A percentile compares a stretch with the other conserved stretches of the same genome.
Evolutionary conservation across 2,113 vertebrate species (phyloP).

Genomic region (Caretta caretta): DNA sequence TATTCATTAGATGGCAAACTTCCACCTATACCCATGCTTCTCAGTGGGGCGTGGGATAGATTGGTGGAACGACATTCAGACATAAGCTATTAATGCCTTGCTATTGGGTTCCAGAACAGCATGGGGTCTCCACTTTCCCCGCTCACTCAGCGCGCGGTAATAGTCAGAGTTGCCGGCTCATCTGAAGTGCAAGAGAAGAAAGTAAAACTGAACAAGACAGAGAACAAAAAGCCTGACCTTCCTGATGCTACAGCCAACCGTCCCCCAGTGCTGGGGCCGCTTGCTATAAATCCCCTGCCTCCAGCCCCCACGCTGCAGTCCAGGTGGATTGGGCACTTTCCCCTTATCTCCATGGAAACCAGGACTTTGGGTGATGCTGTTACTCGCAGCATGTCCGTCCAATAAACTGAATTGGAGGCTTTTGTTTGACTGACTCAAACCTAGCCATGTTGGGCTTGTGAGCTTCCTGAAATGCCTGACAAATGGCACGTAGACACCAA

Average conservation of each 20-base stretch:
- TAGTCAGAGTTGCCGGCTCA: not conserved
- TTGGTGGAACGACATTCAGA: not conserved
- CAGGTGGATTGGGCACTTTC: not conserved
- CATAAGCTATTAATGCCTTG: slow-evolving; percentile 19
- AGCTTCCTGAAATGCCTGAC: not conserved
- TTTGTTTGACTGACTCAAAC: not conserved
- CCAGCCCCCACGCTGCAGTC: not conserved
- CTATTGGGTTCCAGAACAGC: slow-evolving; percentile 18
- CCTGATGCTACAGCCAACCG: not conserved
- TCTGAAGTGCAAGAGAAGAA: not conserved
- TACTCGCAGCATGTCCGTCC: not conserved
- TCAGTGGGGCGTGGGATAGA: not conserved
- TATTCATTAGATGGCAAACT: slow-evolving; percentile 5
- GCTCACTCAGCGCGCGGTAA: not conserved
- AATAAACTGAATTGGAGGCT: not conserved
- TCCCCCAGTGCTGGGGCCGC: not conserved
- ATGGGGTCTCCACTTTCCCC: not conserved
- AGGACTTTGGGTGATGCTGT: not conserved
- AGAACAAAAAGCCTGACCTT: not conserved
- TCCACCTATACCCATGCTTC: not conserved
- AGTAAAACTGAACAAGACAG: not conserved
- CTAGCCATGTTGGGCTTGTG: not conserved
- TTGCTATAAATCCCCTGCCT: not conserved
- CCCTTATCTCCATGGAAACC: not conserved
- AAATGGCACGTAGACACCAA: not conserved